phyloP scores from a whole-genome alignment of 2,888 invertebrate species.

The Lucinisca nassula region DNA sequence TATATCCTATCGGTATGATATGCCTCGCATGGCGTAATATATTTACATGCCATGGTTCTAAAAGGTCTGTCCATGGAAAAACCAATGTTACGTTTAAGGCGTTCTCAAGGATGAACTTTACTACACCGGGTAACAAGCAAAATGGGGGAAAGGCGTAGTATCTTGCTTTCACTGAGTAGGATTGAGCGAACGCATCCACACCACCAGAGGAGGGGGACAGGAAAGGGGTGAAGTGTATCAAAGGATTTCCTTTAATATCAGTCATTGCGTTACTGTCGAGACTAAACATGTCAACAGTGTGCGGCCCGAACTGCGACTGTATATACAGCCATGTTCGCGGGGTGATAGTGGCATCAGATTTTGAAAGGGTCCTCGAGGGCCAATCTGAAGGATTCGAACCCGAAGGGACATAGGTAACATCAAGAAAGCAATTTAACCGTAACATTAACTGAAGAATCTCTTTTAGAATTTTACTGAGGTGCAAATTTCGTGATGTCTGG shows the following conservation, averaged over 20 bases:
- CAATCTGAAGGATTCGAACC: constrained; percentile 9
- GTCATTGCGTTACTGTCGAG: constrained; percentile 52
- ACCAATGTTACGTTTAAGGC: neutral
- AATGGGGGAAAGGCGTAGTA: constrained; percentile 30
- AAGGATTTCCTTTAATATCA: neutral
- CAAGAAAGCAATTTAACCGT: neutral
- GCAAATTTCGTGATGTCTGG: constrained; percentile 5
- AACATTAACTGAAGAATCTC: constrained; percentile 9
- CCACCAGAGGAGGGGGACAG: constrained; percentile 33
- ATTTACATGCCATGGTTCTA: neutral
- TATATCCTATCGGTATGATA: neutral
- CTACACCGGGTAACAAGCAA: neutral
- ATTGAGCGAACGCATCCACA: constrained; percentile 51
- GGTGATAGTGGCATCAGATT: neutral
- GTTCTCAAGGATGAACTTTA: neutral
- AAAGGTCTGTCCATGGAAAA: neutral
- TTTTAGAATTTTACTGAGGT: constrained; percentile 28
- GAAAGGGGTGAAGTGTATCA: constrained; percentile 47
- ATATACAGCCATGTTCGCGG: constrained; percentile 27
- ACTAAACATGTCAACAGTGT: constrained; percentile 53
- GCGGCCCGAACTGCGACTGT: constrained; percentile 39
- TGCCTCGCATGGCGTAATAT: neutral
- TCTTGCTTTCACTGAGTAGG: neutral
- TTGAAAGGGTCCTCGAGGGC: neutral
- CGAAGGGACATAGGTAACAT: neutral